Evolutionary conservation across 2,888 invertebrate genomes (phyloP).

Genomic region (Incurvaria masculella): DNA sequence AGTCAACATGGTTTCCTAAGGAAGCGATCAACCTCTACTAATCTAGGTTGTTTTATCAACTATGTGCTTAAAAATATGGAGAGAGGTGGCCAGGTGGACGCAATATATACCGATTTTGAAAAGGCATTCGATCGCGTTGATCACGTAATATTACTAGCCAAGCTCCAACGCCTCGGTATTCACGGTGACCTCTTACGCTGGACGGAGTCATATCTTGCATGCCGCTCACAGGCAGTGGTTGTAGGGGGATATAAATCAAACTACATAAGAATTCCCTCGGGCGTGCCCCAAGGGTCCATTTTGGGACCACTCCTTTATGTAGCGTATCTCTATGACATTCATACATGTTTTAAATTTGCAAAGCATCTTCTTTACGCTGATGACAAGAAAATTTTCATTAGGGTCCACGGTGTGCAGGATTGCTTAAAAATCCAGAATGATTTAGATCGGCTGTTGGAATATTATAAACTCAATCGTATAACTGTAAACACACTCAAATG

Average conservation of each 20-base stretch:
- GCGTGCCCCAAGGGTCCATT: neutral
- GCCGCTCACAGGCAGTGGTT: neutral
- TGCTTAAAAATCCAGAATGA: neutral
- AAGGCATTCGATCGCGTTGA: no score
- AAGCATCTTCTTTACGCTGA: slow-evolving; percentile 1
- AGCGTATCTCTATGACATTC: neutral
- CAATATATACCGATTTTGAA: no score
- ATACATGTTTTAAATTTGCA: neutral
- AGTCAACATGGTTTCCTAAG: neutral
- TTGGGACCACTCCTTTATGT: neutral
- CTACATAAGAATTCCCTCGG: neutral
- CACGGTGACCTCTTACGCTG: no score
- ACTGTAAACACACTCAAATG: neutral
- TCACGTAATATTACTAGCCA: neutral
- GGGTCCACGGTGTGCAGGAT: neutral
- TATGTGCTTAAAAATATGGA: slow-evolving; percentile 1
- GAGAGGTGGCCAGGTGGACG: slow-evolving; percentile 5
- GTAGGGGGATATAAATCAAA: neutral
- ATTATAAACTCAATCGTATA: neutral
- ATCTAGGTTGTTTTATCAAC: neutral
- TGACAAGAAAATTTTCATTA: neutral
- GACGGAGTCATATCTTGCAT: neutral
- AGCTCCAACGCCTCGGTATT: neutral
- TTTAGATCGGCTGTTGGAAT: neutral
- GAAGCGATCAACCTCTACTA: neutral